Conservation (phyloP, 2,797 vertebrate species). For the Nyctibius grandis region DNA sequence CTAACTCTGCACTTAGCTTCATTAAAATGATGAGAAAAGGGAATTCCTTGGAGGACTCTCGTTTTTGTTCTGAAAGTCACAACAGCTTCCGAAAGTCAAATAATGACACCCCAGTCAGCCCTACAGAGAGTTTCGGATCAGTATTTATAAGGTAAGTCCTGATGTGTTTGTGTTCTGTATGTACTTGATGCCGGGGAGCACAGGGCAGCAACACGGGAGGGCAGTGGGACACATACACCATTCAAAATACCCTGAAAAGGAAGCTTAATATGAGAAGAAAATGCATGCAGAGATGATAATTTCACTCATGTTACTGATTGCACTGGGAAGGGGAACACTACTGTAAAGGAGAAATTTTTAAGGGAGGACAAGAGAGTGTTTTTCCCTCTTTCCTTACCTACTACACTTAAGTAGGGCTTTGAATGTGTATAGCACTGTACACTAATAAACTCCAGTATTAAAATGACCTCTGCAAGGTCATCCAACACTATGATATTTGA, state of each 20-base stretch:
- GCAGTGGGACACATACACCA: neutral
- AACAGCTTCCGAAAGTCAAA: neutral
- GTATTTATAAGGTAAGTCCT: constrained; percentile 72
- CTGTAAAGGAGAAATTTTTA: neutral
- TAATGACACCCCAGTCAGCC: neutral
- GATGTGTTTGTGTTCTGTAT: neutral
- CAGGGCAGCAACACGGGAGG: neutral
- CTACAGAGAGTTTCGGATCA: constrained; percentile 46
- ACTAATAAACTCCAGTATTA: neutral
- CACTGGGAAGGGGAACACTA: neutral
- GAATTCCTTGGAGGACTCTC: constrained; percentile 3
- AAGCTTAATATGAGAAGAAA: neutral
- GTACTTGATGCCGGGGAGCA: rapidly evolving
- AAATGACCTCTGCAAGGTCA: neutral
- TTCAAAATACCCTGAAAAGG: neutral
- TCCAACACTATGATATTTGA: neutral
- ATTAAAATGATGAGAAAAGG: constrained; percentile 59
- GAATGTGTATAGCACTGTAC: neutral
- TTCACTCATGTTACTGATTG: neutral
- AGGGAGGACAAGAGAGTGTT: neutral
- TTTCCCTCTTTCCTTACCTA: neutral
- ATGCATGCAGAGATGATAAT: neutral
- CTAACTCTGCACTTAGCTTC: neutral
- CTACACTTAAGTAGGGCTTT: neutral
- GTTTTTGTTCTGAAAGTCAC: constrained; percentile 41